A percentile compares a stretch with the other conserved stretches of the same genome.
Conservation (phyloP, 2,888 invertebrate genomes). For the Electrophaes corylata region DNA sequence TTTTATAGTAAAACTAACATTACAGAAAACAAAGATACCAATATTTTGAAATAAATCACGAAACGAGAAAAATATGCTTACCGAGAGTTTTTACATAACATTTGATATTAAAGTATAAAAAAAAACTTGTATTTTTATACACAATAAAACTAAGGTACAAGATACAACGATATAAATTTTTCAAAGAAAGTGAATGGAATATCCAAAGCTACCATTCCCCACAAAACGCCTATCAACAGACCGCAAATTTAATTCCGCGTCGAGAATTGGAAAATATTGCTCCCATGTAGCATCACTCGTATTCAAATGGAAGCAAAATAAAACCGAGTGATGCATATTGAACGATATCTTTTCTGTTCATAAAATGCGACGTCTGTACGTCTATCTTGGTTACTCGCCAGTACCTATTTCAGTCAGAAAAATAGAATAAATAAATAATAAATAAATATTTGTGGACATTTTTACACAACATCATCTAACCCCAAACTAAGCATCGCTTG, state of each 20-base stretch:
- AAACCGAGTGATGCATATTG: constrained; percentile 47
- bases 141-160: too few relatives aligned
- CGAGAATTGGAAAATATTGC: constrained; percentile 69
- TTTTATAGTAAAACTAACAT: background rate
- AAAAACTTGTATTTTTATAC: too few relatives aligned
- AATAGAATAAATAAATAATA: too few relatives aligned
- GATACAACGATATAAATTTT: too few relatives aligned
- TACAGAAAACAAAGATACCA: background rate
- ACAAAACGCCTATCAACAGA: constrained; percentile 56
- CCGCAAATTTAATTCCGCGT: constrained; percentile 67
- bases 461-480: too few relatives aligned
- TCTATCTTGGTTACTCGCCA: background rate
- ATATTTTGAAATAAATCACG: too few relatives aligned
- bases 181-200: constrained; percentile 44
- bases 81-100: too few relatives aligned
- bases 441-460: too few relatives aligned
- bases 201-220: constrained; percentile 46
- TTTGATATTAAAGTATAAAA: too few relatives aligned
- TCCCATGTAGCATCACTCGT: constrained; percentile 59
- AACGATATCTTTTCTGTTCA: constrained; percentile 32
- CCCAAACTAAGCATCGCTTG: too few relatives aligned
- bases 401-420: background rate
- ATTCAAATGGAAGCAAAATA: constrained; percentile 67
- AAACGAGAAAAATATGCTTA: too few relatives aligned
- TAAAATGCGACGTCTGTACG: background rate